Conservation (phyloP, 2,113 vertebrate genomes). For the Plectropomus leopardus region DNA sequence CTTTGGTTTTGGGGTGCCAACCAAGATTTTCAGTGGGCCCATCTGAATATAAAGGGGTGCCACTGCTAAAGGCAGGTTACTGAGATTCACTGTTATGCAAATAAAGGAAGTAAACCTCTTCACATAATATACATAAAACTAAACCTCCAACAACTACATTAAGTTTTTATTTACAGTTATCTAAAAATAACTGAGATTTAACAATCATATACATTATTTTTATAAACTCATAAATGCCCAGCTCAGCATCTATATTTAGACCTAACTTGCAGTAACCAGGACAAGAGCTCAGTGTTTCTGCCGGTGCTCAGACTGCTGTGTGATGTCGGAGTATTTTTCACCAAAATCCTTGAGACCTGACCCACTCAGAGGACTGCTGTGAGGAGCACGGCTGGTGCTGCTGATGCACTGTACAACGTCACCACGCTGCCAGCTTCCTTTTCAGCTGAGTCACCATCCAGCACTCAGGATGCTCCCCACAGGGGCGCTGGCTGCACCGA, state of each 20-base stretch:
- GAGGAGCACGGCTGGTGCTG: slow-evolving; percentile 37
- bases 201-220: no score
- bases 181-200: neutral
- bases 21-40: no score
- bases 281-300: neutral
- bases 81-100: neutral
- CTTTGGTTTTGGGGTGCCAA: no score
- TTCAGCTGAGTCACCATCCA: slow-evolving; percentile 75
- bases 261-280: neutral
- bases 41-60: no score
- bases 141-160: no score
- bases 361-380: slow-evolving; percentile 3
- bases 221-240: no score
- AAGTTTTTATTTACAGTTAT: neutral
- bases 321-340: neutral
- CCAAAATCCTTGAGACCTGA: neutral
- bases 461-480: slow-evolving; percentile 45
- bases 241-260: slow-evolving; percentile 23
- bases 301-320: neutral
- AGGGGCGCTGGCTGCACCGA: slow-evolving; percentile 61
- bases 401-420: slow-evolving; percentile 18
- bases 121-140: no score
- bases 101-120: neutral
- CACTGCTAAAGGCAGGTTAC: neutral
- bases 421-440: slow-evolving; percentile 23